phyloP scores from a whole-genome alignment of 2,113 vertebrate species.

The Peromyscus leucopus region DNA sequence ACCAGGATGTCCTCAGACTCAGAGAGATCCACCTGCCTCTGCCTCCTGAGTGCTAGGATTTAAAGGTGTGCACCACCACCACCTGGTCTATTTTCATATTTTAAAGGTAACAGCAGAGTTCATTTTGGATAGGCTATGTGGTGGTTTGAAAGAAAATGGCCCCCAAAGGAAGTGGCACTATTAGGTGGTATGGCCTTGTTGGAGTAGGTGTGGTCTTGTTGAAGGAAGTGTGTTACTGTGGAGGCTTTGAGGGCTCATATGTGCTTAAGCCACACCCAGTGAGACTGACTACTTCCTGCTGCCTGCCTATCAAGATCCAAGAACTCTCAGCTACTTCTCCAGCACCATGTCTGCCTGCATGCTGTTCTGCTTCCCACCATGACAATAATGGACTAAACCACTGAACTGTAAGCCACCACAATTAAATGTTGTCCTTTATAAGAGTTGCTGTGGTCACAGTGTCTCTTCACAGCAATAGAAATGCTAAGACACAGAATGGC shows the following conservation, averaged over 20 bases:
- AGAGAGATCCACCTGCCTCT: background rate
- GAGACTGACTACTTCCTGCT: background rate
- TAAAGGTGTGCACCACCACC: background rate
- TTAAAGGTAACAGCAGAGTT: background rate
- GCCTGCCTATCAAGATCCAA: background rate
- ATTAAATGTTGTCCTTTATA: background rate
- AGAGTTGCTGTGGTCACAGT: background rate
- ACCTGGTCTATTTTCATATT: constrained; percentile 8
- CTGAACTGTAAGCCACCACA: background rate
- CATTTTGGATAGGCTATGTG: background rate
- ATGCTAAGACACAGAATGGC: background rate
- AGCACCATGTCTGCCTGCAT: background rate
- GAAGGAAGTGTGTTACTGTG: background rate
- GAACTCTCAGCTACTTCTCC: background rate
- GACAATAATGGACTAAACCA: background rate
- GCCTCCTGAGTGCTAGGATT: background rate
- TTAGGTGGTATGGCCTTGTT: background rate
- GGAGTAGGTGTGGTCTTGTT: background rate
- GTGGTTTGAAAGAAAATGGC: background rate
- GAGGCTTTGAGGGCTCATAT: background rate
- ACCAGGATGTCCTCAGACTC: background rate
- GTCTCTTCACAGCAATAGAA: background rate
- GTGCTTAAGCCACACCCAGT: background rate
- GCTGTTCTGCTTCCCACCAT: background rate
- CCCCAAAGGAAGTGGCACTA: background rate